phyloP scores from a whole-genome alignment of 2,888 invertebrate species.

The Torymus texanus region DNA sequence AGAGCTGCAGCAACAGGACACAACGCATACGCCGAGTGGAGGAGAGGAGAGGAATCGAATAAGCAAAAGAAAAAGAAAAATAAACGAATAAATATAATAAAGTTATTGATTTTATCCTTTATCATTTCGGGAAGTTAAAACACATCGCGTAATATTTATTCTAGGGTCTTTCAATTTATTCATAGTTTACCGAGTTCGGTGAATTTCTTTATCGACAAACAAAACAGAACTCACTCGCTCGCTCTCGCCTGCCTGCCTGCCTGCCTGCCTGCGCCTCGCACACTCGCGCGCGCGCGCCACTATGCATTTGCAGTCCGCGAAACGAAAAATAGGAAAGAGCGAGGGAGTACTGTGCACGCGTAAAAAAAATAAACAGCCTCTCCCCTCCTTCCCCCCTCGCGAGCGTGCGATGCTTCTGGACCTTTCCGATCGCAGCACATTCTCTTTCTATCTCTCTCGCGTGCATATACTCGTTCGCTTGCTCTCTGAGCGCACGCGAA shows the following conservation, averaged over 20 bases:
- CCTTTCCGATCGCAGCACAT: conserved; percentile 38
- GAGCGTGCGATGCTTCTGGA: conserved; percentile 13
- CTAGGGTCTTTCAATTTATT: conserved; percentile 54
- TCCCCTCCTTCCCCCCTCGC: background rate
- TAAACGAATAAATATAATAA: conserved; percentile 33
- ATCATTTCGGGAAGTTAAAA: conserved; percentile 32
- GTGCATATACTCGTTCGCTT: no score
- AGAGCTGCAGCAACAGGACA: no score
- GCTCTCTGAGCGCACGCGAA: conserved; percentile 51
- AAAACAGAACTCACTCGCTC: conserved; percentile 34
- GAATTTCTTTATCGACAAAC: conserved; percentile 56
- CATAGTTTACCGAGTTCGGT: conserved; percentile 54
- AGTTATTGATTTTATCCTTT: conserved; percentile 51
- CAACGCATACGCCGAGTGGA: no score
- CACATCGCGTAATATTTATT: conserved; percentile 51
- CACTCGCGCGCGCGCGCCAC: background rate
- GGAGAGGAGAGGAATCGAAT: background rate
- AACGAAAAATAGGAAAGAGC: conserved; percentile 48
- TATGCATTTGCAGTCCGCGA: conserved; percentile 28
- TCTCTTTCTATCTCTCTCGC: conserved; percentile 24
- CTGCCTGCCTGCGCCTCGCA: no score
- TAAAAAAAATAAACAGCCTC: conserved; percentile 42
- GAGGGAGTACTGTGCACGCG: conserved; percentile 8
- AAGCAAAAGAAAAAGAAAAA: background rate
- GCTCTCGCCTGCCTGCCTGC: background rate